A percentile compares a stretch with the other conserved stretches of the same genome.
Conservation (phyloP, 2,888 invertebrate genomes). For the Papilio gigon region DNA sequence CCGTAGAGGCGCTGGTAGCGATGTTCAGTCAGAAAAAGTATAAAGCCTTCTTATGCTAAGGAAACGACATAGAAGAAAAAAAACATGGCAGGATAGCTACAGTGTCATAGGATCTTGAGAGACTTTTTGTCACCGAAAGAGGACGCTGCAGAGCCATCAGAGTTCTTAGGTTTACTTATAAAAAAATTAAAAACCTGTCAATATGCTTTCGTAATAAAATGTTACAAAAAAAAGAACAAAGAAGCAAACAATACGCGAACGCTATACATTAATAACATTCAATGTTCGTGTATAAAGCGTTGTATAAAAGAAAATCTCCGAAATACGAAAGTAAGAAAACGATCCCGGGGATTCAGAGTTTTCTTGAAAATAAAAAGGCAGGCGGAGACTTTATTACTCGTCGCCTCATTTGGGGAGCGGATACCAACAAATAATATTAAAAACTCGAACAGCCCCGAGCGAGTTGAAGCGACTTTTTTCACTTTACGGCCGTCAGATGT, state of each 20-base stretch:
- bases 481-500: constrained; percentile 18
- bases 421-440: constrained; percentile 34
- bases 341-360: constrained; percentile 12
- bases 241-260: neutral
- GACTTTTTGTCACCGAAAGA: too few relatives aligned
- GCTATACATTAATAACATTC: constrained; percentile 1
- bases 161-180: too few relatives aligned
- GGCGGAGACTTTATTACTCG: constrained; percentile 27
- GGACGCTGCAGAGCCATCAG: too few relatives aligned
- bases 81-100: too few relatives aligned
- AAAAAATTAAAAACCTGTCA: neutral
- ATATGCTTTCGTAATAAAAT: neutral
- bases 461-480: constrained; percentile 20
- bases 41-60: too few relatives aligned
- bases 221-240: neutral
- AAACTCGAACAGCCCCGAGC: constrained; percentile 17
- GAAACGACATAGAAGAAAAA: too few relatives aligned
- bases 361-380: constrained; percentile 9
- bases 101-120: too few relatives aligned
- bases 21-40: too few relatives aligned
- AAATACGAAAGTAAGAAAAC: constrained; percentile 26
- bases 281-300: constrained; percentile 7
- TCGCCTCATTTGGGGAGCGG: constrained; percentile 26
- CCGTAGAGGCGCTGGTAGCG: too few relatives aligned
- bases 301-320: constrained; percentile 16